Conservation (phyloP, 1,140 invertebrate genomes). For the Ylistrum balloti region DNA sequence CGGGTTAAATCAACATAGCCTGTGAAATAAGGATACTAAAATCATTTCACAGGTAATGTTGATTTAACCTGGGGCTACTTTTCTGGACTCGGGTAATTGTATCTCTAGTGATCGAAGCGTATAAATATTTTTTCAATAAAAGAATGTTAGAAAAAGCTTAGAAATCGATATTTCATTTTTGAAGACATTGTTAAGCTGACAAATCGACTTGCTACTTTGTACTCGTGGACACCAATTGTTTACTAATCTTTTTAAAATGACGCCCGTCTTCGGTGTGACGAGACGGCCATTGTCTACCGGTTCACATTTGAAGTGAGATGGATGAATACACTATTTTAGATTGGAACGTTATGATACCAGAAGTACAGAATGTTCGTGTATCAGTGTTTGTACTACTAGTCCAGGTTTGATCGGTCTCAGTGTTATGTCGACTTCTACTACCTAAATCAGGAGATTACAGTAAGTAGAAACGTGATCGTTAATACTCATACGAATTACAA, state of each 20-base stretch:
- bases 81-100: too few species aligned
- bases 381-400: not conserved
- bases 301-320: not conserved
- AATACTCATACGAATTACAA: too few species aligned
- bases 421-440: not conserved
- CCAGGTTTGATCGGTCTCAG: not conserved
- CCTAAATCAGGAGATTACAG: not conserved
- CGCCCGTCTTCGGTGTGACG: not conserved
- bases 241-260: slow-evolving; percentile 22
- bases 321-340: not conserved
- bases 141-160: too few species aligned
- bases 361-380: not conserved
- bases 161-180: not conserved
- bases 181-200: not conserved
- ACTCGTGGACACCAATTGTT: not conserved
- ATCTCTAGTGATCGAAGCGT: too few species aligned
- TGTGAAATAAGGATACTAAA: too few species aligned
- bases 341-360: not conserved
- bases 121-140: too few species aligned
- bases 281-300: not conserved
- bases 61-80: too few species aligned
- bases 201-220: not conserved
- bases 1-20: too few species aligned
- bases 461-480: not conserved
- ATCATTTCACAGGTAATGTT: too few species aligned